Evolutionary conservation across 2,797 vertebrate genomes (phyloP).

Genomic region (Cossypha niveicapilla): DNA sequence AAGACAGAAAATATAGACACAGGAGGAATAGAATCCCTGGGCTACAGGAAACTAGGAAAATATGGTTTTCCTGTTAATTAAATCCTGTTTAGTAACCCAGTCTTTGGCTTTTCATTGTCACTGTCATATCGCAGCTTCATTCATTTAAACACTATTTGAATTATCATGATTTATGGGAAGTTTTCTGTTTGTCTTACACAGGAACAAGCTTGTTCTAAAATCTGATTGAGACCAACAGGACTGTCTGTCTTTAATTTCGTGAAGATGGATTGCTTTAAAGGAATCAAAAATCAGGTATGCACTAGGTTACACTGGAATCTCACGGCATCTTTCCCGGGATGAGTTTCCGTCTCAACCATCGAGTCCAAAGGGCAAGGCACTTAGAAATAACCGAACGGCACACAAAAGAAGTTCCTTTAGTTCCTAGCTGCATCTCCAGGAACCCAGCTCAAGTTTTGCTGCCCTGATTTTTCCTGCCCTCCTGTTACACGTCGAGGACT

Average conservation of each 20-base stretch:
- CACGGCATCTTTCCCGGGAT: background rate
- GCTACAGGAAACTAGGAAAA: background rate
- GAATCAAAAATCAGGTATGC: background rate
- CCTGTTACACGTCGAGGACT: too few species aligned
- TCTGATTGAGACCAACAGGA: too few species aligned
- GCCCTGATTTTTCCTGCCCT: background rate
- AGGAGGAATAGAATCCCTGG: background rate
- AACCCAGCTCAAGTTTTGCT: background rate
- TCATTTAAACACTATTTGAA: background rate
- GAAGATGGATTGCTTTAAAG: background rate
- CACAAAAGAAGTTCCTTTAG: background rate
- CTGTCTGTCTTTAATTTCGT: accelerated
- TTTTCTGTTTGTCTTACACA: background rate
- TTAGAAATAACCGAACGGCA: background rate
- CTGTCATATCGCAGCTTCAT: accelerated
- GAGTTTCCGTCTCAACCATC: accelerated
- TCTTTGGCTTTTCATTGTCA: background rate
- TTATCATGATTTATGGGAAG: background rate
- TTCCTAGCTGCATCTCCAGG: too few species aligned
- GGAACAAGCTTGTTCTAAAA: background rate
- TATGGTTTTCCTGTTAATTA: background rate
- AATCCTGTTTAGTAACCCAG: background rate
- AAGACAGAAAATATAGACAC: background rate
- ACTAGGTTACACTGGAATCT: background rate
- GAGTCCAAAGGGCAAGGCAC: background rate